Conservation (phyloP, 2,888 invertebrate genomes). For the Hyalella azteca region DNA sequence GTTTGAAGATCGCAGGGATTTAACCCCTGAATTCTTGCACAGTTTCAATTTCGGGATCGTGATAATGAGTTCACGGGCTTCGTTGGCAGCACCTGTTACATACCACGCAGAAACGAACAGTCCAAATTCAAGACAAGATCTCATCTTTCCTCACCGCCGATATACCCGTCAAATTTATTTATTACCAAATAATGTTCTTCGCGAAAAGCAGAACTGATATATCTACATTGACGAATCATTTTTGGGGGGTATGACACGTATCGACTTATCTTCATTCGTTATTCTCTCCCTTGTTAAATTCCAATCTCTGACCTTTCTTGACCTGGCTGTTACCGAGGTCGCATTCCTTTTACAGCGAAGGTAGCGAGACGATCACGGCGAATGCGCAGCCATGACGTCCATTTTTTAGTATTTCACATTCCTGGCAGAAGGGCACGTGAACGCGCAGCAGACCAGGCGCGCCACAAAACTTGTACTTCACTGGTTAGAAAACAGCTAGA, state of each 20-base stretch:
- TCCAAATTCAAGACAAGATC: no score
- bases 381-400: no score
- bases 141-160: no score
- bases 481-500: no score
- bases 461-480: no score
- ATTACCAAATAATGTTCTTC: no score
- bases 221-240: no score
- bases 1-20: slow-evolving; percentile 3
- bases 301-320: slow-evolving; percentile 25
- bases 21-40: not conserved
- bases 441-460: no score
- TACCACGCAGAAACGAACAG: not conserved
- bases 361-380: no score
- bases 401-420: not conserved
- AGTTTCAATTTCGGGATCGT: not conserved
- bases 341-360: slow-evolving; percentile 6
- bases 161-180: no score
- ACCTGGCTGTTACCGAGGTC: slow-evolving; percentile 28
- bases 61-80: slow-evolving; percentile 1
- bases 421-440: not conserved
- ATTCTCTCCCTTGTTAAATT: slow-evolving; percentile 15
- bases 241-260: not conserved
- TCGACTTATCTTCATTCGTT: not conserved
- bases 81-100: not conserved
- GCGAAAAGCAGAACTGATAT: no score